Evolutionary conservation across 2,797 vertebrate genomes (phyloP).

Genomic region (Helostoma temminkii): DNA sequence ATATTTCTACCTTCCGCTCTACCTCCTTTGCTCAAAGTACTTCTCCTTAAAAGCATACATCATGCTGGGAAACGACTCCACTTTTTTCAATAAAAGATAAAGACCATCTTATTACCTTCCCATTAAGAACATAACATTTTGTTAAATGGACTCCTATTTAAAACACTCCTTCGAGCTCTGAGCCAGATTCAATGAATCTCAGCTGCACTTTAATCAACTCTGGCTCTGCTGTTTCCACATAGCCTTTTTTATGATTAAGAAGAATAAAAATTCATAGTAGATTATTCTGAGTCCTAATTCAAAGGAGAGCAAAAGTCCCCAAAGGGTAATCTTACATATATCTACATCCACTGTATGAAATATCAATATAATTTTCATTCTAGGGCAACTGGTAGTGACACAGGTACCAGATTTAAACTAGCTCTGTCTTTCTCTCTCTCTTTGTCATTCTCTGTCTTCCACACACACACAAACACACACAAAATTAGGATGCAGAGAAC

Average conservation of each 20-base stretch:
- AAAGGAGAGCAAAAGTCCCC: conserved; percentile 77
- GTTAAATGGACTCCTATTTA: conserved; percentile 87
- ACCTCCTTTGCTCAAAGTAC: conserved; percentile 52
- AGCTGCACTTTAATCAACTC: conserved; percentile 80
- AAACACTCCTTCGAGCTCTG: conserved; percentile 80
- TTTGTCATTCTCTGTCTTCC: not conserved
- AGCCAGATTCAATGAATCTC: conserved; percentile 83
- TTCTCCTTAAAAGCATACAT: conserved; percentile 75
- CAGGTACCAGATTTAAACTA: conserved; percentile 63
- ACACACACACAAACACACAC: not conserved
- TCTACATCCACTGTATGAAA: conserved; percentile 76
- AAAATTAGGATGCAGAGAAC: conserved; percentile 24
- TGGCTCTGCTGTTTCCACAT: conserved; percentile 73
- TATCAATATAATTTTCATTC: conserved; percentile 81
- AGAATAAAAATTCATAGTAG: conserved; percentile 86
- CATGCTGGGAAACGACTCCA: conserved; percentile 71
- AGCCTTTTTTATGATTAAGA: conserved; percentile 81
- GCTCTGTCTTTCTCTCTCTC: conserved; percentile 6
- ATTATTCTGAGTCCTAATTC: conserved; percentile 83
- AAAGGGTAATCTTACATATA: conserved; percentile 80
- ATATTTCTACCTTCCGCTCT: conserved; percentile 53
- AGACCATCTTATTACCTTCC: conserved; percentile 85
- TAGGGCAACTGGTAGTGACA: conserved; percentile 66
- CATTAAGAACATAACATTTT: conserved; percentile 86
- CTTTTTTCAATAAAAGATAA: conserved; percentile 83